A percentile compares a stretch with the other conserved stretches of the same genome.
phyloP scores from a whole-genome alignment of 2,797 vertebrate genomes.

The Bufotes viridis region DNA sequence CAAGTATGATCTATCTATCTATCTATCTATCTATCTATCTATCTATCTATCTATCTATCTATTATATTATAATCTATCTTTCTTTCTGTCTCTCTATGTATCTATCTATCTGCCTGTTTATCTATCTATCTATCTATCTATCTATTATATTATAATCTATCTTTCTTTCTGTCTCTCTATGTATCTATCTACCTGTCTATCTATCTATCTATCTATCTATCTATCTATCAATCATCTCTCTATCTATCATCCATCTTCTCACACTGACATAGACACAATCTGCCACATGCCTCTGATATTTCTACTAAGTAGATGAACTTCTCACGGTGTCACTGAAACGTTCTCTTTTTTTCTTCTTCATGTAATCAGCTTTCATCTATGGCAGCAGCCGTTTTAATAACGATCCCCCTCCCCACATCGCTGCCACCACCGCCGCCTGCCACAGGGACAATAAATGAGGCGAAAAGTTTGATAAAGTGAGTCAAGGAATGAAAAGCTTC shows the following conservation, averaged over 20 bases:
- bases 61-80: no score
- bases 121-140: no score
- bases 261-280: not conserved
- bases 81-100: no score
- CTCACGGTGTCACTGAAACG: not conserved
- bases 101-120: no score
- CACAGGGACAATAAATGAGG: conserved; percentile 49
- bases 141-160: not conserved
- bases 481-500: conserved; percentile 64
- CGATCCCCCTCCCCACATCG: not conserved
- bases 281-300: not conserved
- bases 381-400: conserved; percentile 7
- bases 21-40: no score
- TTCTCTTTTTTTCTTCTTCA: conserved; percentile 16
- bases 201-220: not conserved
- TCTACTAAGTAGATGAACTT: not conserved
- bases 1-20: no score
- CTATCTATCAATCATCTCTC: not conserved
- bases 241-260: not conserved
- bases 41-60: no score
- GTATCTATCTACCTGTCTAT: no score
- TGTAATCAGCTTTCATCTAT: conserved; percentile 39
- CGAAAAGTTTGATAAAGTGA: conserved; percentile 49
- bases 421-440: conserved; percentile 9
- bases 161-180: not conserved